Evolutionary conservation across 2,113 vertebrate genomes (phyloP).

Genomic region (Tupaia tana): DNA sequence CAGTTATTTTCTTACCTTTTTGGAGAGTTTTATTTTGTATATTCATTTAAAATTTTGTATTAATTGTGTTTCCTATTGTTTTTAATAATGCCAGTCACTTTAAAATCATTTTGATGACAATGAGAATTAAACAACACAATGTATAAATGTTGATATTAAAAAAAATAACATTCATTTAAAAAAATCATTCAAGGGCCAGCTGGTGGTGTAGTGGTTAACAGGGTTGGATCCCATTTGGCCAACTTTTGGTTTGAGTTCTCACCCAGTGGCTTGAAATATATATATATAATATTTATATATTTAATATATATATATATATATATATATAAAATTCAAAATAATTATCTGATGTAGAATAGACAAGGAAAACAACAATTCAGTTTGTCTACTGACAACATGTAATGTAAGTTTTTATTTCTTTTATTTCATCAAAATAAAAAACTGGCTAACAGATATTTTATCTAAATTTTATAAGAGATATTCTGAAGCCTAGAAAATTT

Average conservation of each 20-base stretch:
- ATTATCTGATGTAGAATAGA: not conserved
- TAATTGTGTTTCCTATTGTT: not conserved
- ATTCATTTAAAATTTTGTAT: not conserved
- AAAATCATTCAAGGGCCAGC: not conserved
- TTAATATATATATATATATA: no score
- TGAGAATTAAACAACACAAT: not conserved
- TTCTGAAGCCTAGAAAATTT: slow-evolving; percentile 17
- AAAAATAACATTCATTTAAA: not conserved
- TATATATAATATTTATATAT: no score
- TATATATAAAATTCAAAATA: not conserved
- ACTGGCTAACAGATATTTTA: not conserved
- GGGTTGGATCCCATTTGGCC: no score
- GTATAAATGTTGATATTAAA: not conserved
- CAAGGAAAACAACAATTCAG: not conserved
- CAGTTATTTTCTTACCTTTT: not conserved
- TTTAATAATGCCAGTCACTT: not conserved
- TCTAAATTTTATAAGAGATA: not conserved
- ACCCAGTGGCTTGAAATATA: no score
- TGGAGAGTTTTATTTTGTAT: not conserved
- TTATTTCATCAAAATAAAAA: slow-evolving; percentile 53
- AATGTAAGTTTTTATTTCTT: not conserved
- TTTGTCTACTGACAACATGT: not conserved
- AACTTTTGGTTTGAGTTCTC: no score
- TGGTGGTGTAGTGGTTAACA: no score
- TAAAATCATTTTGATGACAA: not conserved